Percentiles rank a stretch among this genome's conserved stretches.
Conservation (phyloP, 2,888 invertebrate genomes). For the Germaria angustata region DNA sequence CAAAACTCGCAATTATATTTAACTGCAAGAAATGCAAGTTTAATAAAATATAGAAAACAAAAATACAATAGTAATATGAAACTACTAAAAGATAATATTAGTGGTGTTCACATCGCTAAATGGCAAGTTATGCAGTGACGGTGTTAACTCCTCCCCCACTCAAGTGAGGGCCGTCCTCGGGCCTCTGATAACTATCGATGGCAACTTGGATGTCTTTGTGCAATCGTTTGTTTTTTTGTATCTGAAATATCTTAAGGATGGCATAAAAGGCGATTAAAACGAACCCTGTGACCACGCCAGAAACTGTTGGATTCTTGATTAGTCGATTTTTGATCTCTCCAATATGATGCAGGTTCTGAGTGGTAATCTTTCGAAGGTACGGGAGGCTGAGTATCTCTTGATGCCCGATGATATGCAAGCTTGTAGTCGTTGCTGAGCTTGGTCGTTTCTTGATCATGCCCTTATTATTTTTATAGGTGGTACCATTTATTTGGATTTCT, state of each 20-base stretch:
- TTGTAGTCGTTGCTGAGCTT: conserved; percentile 1
- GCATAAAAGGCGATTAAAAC: too few species aligned
- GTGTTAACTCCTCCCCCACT: conserved; percentile 18
- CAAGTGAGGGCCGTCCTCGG: conserved; percentile 32
- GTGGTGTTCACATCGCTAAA: too few species aligned
- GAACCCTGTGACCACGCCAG: too few species aligned
- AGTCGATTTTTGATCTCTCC: conserved; percentile 20
- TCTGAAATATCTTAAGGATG: too few species aligned
- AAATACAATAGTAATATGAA: too few species aligned
- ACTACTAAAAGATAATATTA: too few species aligned
- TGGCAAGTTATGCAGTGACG: too few species aligned
- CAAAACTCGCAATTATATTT: too few species aligned
- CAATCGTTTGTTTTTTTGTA: too few species aligned
- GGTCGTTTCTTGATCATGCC: conserved; percentile 32
- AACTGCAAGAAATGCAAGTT: too few species aligned
- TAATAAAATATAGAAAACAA: too few species aligned
- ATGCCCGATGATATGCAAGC: conserved; percentile 55
- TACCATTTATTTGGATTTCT: conserved; percentile 43
- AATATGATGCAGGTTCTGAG: conserved; percentile 46
- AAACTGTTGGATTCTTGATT: background rate
- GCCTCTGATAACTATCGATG: conserved; percentile 24
- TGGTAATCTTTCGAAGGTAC: conserved; percentile 53
- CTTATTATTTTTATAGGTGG: conserved; percentile 43
- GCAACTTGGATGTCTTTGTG: conserved; percentile 21
- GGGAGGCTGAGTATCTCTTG: conserved; percentile 54